Evolutionary conservation across 2,888 invertebrate genomes (phyloP).

Genomic region (Lithophane leautieri): DNA sequence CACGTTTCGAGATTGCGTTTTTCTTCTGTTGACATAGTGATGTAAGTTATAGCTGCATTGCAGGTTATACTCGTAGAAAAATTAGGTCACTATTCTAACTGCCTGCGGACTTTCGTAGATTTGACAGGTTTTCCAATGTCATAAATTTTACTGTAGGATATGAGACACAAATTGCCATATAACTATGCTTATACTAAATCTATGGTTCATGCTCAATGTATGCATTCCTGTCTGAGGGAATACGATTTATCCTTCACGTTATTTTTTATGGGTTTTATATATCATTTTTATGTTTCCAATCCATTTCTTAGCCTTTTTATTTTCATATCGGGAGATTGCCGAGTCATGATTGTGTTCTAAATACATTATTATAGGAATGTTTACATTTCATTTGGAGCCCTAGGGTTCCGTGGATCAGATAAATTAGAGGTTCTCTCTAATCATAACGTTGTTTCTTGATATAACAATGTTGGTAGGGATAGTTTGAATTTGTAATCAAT

Average conservation of each 20-base stretch:
- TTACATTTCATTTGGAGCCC: constrained; percentile 38
- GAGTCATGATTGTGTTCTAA: constrained; percentile 32
- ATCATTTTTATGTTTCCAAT: constrained; percentile 67
- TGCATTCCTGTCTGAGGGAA: constrained; percentile 34
- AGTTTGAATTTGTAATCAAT: constrained; percentile 12
- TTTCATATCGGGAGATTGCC: constrained; percentile 45
- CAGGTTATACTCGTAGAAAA: constrained; percentile 84
- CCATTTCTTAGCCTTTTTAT: constrained; percentile 59
- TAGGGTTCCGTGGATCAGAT: constrained; percentile 23
- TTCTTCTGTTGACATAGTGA: constrained; percentile 54
- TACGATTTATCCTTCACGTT: constrained; percentile 51
- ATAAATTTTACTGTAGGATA: constrained; percentile 59
- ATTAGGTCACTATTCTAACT: constrained; percentile 80
- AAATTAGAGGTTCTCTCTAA: neutral
- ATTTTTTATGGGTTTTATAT: constrained; percentile 64
- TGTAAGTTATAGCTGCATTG: constrained; percentile 80
- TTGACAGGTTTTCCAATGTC: constrained; percentile 78
- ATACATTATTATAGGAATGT: constrained; percentile 33
- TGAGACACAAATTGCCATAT: constrained; percentile 36
- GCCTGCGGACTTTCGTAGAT: constrained; percentile 70
- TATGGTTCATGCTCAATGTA: constrained; percentile 36
- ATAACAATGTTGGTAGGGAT: neutral
- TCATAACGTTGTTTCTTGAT: constrained; percentile 14
- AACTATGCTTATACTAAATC: constrained; percentile 18
- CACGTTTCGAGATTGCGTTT: constrained; percentile 45